A percentile compares a stretch with the other conserved stretches of the same genome.
These are phyloP conservation scores for Nyleta sp. DNA, from an alignment of 2,888 invertebrate genomes.

Conservation along the genomic window DNA sequence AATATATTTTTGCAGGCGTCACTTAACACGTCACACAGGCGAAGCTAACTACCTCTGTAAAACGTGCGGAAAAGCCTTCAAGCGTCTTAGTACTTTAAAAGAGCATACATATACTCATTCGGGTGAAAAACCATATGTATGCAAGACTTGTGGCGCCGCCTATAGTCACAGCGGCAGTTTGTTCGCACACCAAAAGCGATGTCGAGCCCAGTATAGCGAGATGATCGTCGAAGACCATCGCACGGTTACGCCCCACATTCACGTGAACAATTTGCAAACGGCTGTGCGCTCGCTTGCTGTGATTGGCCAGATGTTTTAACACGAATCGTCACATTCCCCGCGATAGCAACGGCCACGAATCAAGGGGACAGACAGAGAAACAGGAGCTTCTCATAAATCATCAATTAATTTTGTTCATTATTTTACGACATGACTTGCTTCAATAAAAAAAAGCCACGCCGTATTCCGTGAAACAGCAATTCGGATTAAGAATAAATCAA, in stretches of 20 bases:
- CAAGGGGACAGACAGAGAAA: not conserved
- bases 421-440: too few species aligned
- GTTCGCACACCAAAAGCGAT: conserved; percentile 81
- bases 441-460: too few species aligned
- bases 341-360: not conserved
- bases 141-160: conserved; percentile 81
- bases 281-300: conserved; percentile 79
- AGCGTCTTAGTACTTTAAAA: conserved; percentile 80
- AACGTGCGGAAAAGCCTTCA: conserved; percentile 80
- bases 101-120: conserved; percentile 81
- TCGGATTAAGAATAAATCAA: conserved; percentile 10
- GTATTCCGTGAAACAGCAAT: not conserved
- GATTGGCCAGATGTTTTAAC: conserved; percentile 79
- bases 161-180: conserved; percentile 81
- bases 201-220: conserved; percentile 79
- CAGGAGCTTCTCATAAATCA: not conserved
- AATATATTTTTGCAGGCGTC: too few species aligned
- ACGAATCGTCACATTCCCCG: conserved; percentile 23
- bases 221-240: conserved; percentile 77
- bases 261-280: conserved; percentile 79
- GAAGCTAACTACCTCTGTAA: conserved; percentile 81
- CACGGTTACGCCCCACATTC: conserved; percentile 77
- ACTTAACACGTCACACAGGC: conserved; percentile 80
- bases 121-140: conserved; percentile 81
- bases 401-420: too few species aligned